Evolutionary conservation across 2,888 invertebrate genomes (phyloP), one percentile per base, ranked within the genome.

Genomic region (Ischnus inquisitorius): DNA sequence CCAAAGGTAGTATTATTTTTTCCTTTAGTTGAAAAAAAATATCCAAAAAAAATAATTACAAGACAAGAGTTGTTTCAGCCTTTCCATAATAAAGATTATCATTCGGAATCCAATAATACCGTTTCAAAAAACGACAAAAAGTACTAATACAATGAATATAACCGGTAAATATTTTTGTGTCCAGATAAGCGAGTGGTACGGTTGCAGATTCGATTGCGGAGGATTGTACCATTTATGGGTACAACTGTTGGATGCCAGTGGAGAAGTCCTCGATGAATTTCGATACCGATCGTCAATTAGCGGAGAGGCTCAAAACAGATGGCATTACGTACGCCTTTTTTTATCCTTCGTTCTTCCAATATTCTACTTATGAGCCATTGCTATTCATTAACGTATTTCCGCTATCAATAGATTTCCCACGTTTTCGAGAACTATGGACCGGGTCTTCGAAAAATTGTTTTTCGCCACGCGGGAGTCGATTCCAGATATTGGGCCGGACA

Each of bases 141-240:
- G 8, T 34, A 6, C 4, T 34, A 1, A 6, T 34, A 34, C 8
- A 0, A 0, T 5, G 8, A 34, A 6, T 34, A 6, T 34, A 19
- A 54, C 3, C 22, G 19, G 3, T 12, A 3, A 54, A 12, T 22
- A 22, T 22, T 10, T 54, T 54, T 5, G 8, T 22, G 19, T 12
- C 5, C 51, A 92, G 92, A 62, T 91, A 12, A 91, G 90, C 34
- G 92, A 93, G 83, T 91, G 90, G 90, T 92, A 90, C 57, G 79
- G 90, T 34, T 87, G 87, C 77, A 82, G 91, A 78, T 90, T 85
- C 85, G 91, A 91, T 80, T 91, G 91, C 82, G 85, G 90, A 64
- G 90, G 90, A 19, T 3, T 48, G 8, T 93, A 92, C 57, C 25
- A 83, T 34, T 88, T 88, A 57, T n/a, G 5, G 6, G 76, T 89